phyloP scores from a whole-genome alignment of 2,888 invertebrate genomes.

The Euclidia mi region DNA sequence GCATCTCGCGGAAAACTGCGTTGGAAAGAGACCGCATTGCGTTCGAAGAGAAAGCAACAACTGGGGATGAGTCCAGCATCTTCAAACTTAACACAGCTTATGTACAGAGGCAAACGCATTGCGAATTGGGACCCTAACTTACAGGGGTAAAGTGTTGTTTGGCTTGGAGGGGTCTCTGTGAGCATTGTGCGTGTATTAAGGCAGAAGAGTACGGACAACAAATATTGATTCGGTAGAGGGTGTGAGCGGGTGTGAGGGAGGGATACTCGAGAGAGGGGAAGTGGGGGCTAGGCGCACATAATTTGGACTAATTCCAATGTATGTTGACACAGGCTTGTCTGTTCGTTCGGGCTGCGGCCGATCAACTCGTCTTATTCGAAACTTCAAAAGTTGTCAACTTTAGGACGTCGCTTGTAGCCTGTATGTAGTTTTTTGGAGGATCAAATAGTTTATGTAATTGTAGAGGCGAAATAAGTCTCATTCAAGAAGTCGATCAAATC shows the following conservation, averaged over 20 bases:
- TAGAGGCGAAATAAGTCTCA: not conserved
- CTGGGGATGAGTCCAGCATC: slow-evolving; percentile 79
- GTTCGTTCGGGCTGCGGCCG: slow-evolving; percentile 75
- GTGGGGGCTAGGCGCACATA: slow-evolving; percentile 79
- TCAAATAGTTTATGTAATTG: not conserved
- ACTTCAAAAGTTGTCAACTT: slow-evolving; percentile 66
- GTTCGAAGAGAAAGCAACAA: slow-evolving; percentile 82
- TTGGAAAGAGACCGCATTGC: slow-evolving; percentile 85
- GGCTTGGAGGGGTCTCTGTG: slow-evolving; percentile 60
- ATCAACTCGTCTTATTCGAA: slow-evolving; percentile 81
- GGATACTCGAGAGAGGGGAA: slow-evolving; percentile 55
- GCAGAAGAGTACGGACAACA: slow-evolving; percentile 90
- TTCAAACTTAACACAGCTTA: slow-evolving; percentile 58
- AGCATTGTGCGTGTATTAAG: slow-evolving; percentile 88
- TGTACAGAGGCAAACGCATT: slow-evolving; percentile 14
- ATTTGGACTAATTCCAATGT: slow-evolving; percentile 89
- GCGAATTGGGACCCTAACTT: slow-evolving; percentile 31
- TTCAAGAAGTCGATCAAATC: no score
- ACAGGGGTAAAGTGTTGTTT: slow-evolving; percentile 28
- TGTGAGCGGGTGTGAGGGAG: slow-evolving; percentile 61
- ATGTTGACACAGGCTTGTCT: slow-evolving; percentile 88
- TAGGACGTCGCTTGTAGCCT: slow-evolving; percentile 11
- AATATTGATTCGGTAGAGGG: slow-evolving; percentile 89
- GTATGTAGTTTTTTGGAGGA: not conserved
- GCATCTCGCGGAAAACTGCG: slow-evolving; percentile 82